These are phyloP conservation scores for Platynereis dumerilii DNA, from an alignment of 2,888 invertebrate species.

Conservation along the genomic window DNA sequence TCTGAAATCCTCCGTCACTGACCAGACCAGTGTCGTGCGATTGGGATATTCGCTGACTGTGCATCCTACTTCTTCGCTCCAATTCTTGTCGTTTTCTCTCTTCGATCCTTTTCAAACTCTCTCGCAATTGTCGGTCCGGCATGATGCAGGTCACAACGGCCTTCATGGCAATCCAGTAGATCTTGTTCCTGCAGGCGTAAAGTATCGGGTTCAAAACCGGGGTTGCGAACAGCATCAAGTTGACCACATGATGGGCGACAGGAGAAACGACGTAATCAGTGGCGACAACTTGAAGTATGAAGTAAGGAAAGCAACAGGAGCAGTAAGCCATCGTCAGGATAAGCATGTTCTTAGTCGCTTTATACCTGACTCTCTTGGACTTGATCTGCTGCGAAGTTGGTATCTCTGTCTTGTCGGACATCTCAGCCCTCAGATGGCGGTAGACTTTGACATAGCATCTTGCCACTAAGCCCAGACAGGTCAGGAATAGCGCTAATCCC, in stretches of 20 bases:
- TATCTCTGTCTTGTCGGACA: neutral
- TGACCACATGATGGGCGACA: neutral
- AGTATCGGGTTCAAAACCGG: constrained; percentile 4
- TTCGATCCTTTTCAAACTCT: constrained; percentile 6
- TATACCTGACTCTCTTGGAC: neutral
- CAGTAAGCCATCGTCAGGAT: constrained; percentile 7
- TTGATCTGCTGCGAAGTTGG: neutral
- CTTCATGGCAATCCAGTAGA: constrained; percentile 8
- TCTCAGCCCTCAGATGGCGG: neutral
- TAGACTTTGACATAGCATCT: constrained; percentile 3
- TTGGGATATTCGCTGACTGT: too few relatives aligned
- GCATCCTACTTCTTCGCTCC: too few relatives aligned
- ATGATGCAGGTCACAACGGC: neutral
- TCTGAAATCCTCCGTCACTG: neutral
- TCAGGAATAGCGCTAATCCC: neutral
- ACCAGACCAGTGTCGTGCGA: neutral
- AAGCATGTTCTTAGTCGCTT: constrained; percentile 7
- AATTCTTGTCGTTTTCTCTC: neutral
- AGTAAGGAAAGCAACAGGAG: constrained; percentile 1
- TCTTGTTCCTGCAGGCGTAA: constrained; percentile 3
- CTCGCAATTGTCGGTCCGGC: constrained; percentile 2
- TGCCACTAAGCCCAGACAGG: neutral
- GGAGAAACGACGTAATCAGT: neutral
- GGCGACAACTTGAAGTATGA: neutral
- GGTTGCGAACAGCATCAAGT: neutral